Conservation (phyloP, 2,888 invertebrate species). For the Auanema freiburgensis region DNA sequence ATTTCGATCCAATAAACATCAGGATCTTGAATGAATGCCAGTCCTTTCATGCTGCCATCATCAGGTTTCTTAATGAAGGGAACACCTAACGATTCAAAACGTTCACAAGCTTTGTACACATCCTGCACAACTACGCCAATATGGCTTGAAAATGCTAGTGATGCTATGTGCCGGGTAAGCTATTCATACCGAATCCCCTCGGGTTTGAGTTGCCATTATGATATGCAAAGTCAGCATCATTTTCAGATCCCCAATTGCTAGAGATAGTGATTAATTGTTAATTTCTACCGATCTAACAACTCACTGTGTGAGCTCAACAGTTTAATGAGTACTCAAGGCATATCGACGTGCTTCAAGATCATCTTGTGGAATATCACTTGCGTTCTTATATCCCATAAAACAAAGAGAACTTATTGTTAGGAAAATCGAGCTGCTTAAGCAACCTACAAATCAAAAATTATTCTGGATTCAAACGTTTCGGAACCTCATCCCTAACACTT, state of each 20-base stretch:
- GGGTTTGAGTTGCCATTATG: conserved; percentile 90
- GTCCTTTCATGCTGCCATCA: conserved; percentile 73
- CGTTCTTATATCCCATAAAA: conserved; percentile 87
- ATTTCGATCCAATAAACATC: conserved; percentile 97
- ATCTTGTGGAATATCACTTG: conserved; percentile 76
- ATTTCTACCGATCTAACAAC: conserved; percentile 61
- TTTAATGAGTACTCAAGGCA: conserved; percentile 82
- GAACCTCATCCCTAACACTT: conserved; percentile 83
- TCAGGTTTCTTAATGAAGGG: conserved; percentile 86
- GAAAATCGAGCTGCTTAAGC: conserved; percentile 84
- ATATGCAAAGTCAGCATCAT: conserved; percentile 80
- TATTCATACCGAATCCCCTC: conserved; percentile 76
- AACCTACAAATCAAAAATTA: conserved; percentile 66
- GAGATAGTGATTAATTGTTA: neutral
- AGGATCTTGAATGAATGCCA: conserved; percentile 92
- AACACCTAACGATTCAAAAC: conserved; percentile 83
- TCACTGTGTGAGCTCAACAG: conserved; percentile 89
- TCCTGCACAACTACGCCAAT: conserved; percentile 88
- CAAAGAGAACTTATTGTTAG: conserved; percentile 83
- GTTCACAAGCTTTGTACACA: conserved; percentile 82
- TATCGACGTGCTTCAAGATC: conserved; percentile 75
- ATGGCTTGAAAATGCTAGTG: conserved; percentile 72
- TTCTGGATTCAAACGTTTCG: neutral
- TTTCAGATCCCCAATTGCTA: conserved; percentile 94
- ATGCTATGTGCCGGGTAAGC: neutral